Conservation (phyloP, 2,113 vertebrate genomes). For the Clupea harengus region DNA sequence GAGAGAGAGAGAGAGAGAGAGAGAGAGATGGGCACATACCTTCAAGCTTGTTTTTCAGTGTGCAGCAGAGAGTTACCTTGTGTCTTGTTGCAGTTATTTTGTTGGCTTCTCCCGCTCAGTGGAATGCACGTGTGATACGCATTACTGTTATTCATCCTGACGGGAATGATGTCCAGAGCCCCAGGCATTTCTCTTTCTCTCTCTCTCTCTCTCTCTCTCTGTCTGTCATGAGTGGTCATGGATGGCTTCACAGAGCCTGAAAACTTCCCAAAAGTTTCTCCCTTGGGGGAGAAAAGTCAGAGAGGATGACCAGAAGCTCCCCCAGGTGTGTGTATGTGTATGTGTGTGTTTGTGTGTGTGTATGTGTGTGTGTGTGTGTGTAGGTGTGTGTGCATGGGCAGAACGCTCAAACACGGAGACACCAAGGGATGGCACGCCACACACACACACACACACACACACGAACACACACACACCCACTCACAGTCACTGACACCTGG, state of each 20-base stretch:
- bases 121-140: neutral
- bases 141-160: slow-evolving; percentile 5
- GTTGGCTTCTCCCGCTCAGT: neutral
- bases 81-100: neutral
- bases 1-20: neutral
- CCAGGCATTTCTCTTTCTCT: neutral
- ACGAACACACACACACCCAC: neutral
- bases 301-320: neutral
- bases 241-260: neutral
- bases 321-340: neutral
- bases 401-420: neutral
- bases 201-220: neutral
- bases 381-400: neutral
- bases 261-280: neutral
- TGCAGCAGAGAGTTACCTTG: neutral
- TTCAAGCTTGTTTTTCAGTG: neutral
- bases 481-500: neutral
- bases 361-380: slow-evolving; percentile 2
- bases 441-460: neutral
- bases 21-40: neutral
- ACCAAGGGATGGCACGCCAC: neutral
- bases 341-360: neutral
- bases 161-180: neutral
- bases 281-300: neutral
- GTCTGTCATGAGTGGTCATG: neutral